These are phyloP conservation scores for Caenorhabditis plicata DNA, from an alignment of 2,888 invertebrate species.

Conservation along the genomic window DNA sequence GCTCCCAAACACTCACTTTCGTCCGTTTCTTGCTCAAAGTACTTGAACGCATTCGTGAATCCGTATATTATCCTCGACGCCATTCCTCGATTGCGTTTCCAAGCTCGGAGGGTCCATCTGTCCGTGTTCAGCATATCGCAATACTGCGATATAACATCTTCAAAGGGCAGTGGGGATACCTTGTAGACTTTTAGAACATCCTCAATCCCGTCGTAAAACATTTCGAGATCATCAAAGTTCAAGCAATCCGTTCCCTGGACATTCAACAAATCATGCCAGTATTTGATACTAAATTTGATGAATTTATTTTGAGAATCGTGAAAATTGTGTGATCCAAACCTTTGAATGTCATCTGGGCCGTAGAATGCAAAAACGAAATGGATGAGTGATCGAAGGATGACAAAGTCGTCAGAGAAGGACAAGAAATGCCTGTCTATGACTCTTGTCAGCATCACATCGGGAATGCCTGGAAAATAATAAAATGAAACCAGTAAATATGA, in stretches of 20 bases:
- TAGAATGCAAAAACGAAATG: conserved; percentile 14
- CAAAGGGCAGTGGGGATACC: conserved; percentile 8
- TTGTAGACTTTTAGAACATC: not conserved
- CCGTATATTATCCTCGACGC: conserved; percentile 14
- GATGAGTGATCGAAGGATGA: conserved; percentile 2
- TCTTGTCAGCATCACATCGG: not conserved
- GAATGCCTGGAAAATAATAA: too few species aligned
- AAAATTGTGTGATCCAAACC: not conserved
- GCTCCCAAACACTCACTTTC: conserved; percentile 8
- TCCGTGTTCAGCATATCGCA: conserved; percentile 13
- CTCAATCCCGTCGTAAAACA: conserved; percentile 8
- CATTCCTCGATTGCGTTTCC: conserved; percentile 1
- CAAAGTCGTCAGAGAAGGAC: conserved; percentile 2
- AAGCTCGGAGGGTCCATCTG: conserved; percentile 9
- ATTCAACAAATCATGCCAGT: conserved; percentile 21
- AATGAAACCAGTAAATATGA: too few species aligned
- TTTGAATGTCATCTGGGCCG: conserved; percentile 16
- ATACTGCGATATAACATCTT: conserved; percentile 11
- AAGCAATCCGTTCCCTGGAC: conserved; percentile 7
- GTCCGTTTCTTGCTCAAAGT: conserved; percentile 13
- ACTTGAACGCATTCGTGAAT: conserved; percentile 10
- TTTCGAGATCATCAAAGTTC: not conserved
- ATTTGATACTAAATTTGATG: conserved; percentile 1
- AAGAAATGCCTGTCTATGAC: conserved; percentile 6
- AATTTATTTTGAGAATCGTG: not conserved